Conservation (phyloP, 2,888 invertebrate species). For the Stenoptilia bipunctidactyla region DNA sequence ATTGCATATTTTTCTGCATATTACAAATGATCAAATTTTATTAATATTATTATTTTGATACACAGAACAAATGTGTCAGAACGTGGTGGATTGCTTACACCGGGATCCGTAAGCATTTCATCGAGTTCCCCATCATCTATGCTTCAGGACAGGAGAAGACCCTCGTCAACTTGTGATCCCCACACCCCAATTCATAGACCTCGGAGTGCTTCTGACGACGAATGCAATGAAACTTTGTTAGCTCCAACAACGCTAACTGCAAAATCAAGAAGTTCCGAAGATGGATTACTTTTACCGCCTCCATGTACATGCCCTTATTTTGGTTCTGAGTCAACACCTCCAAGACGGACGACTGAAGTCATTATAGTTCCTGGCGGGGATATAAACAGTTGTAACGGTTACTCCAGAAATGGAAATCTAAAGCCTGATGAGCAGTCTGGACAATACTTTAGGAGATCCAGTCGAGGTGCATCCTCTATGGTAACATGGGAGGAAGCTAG, state of each 20-base stretch:
- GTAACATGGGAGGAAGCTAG: constrained; percentile 82
- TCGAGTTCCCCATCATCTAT: constrained; percentile 62
- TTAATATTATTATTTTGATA: constrained; percentile 9
- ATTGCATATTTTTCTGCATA: too few relatives aligned
- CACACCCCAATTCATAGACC: constrained; percentile 45
- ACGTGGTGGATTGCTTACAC: constrained; percentile 54
- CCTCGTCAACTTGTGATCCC: constrained; percentile 46
- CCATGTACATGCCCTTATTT: constrained; percentile 88
- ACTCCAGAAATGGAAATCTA: constrained; percentile 38
- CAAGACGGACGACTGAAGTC: constrained; percentile 56
- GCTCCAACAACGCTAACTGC: constrained; percentile 45
- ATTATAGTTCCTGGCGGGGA: constrained; percentile 70
- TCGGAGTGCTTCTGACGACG: constrained; percentile 56
- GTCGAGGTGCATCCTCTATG: constrained; percentile 79
- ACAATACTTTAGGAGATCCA: constrained; percentile 62
- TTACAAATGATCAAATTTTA: too few relatives aligned
- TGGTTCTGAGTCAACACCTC: constrained; percentile 75
- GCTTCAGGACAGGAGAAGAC: constrained; percentile 50
- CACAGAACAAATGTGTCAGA: constrained; percentile 54
- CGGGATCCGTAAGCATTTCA: constrained; percentile 56
- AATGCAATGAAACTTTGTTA: constrained; percentile 47
- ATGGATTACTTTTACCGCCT: constrained; percentile 74
- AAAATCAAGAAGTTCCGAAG: constrained; percentile 58
- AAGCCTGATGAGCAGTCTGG: constrained; percentile 52
- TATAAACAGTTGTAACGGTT: constrained; percentile 53